A percentile compares a stretch with the other conserved stretches of the same genome.
phyloP scores from a whole-genome alignment of 2,888 invertebrate genomes.

The Nebria brevicollis region DNA sequence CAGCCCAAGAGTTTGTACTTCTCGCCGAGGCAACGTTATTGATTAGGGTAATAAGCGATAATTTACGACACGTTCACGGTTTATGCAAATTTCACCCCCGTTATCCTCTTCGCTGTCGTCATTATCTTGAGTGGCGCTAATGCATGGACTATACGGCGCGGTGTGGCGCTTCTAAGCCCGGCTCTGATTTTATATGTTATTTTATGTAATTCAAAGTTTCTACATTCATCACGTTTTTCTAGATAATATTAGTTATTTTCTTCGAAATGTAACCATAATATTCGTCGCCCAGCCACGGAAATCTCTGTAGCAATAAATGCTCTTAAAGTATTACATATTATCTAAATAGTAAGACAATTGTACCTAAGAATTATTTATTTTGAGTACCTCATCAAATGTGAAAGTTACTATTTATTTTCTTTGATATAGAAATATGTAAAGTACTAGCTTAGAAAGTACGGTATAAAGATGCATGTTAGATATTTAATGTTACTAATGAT shows the following conservation, averaged over 20 bases:
- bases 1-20: not conserved
- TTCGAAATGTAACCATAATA: not conserved
- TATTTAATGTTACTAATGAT: not conserved
- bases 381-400: not conserved
- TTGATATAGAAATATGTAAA: not conserved
- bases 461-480: not conserved
- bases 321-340: not conserved
- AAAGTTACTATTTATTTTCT: not conserved
- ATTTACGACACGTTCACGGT: constrained; percentile 34
- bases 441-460: not conserved
- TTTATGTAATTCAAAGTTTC: not conserved
- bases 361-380: not conserved
- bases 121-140: constrained; percentile 32
- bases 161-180: not conserved
- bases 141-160: not conserved
- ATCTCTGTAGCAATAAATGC: not conserved
- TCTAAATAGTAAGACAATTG: not conserved
- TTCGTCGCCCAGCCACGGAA: too few species aligned
- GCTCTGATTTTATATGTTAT: not conserved
- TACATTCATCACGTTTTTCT: not conserved
- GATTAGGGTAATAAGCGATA: constrained; percentile 19
- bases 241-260: not conserved
- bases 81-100: constrained; percentile 39
- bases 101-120: constrained; percentile 34
- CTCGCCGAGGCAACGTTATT: constrained; percentile 8